Evolutionary conservation across 2,797 vertebrate genomes (phyloP).

Genomic region (Diglossa cyanea): DNA sequence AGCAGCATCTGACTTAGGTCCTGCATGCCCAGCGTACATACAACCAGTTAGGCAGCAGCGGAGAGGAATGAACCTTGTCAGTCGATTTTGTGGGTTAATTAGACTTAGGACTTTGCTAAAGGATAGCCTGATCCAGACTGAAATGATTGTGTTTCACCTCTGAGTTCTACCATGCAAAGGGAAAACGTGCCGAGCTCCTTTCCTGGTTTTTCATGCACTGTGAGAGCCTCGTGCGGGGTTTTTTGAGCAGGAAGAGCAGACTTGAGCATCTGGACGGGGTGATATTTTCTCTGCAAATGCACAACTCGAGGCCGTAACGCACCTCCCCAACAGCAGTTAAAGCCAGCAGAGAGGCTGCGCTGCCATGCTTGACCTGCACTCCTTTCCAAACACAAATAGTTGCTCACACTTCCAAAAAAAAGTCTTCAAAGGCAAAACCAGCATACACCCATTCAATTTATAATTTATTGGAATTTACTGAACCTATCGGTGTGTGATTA

Average conservation of each 20-base stretch:
- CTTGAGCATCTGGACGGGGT: conserved; percentile 76
- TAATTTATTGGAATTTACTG: background rate
- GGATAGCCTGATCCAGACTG: conserved; percentile 17
- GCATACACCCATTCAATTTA: background rate
- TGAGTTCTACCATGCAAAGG: conserved; percentile 36
- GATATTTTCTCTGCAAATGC: conserved; percentile 76
- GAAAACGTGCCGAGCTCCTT: conserved; percentile 39
- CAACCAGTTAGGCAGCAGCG: conserved; percentile 10
- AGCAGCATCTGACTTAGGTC: conserved; percentile 48
- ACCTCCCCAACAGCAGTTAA: conserved; percentile 72
- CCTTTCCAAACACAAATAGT: conserved; percentile 45
- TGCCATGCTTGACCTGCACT: conserved; percentile 49
- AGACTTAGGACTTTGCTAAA: conserved; percentile 55
- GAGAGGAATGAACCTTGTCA: conserved; percentile 29
- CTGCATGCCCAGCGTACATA: background rate
- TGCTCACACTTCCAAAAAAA: background rate
- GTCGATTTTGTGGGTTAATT: conserved; percentile 66
- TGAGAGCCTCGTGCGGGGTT: conserved; percentile 33
- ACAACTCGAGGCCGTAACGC: conserved; percentile 70
- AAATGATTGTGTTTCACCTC: conserved; percentile 5
- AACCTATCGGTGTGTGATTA: rapidly evolving
- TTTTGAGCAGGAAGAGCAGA: conserved; percentile 72
- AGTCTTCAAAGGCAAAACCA: background rate
- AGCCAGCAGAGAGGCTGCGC: conserved; percentile 64
- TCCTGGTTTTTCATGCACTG: conserved; percentile 8